phyloP scores from a whole-genome alignment of 2,797 vertebrate genomes.

The Paguma larvata region DNA sequence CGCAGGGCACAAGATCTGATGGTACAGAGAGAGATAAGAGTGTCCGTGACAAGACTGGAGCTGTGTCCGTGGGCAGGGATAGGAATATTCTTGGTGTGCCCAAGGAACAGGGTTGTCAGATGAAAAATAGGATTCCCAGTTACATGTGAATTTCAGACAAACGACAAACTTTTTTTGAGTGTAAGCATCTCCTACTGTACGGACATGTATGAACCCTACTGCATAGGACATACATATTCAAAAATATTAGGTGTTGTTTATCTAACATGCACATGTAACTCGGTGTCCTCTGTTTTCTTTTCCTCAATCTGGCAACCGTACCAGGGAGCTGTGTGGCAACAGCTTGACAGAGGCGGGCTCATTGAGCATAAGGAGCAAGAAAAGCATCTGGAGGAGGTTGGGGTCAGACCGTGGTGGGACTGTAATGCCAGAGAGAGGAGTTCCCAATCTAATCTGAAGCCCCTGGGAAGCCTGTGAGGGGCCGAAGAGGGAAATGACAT shows the following conservation, averaged over 20 bases:
- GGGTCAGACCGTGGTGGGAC: too few species aligned
- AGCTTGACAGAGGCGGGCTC: neutral
- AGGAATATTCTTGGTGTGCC: neutral
- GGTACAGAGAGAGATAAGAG: neutral
- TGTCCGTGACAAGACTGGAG: neutral
- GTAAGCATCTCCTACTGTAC: neutral
- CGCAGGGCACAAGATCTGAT: neutral
- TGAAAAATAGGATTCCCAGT: neutral
- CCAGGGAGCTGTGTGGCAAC: neutral
- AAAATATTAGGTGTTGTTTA: neutral
- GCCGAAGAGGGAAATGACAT: neutral
- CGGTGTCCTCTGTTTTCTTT: neutral
- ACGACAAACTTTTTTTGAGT: neutral
- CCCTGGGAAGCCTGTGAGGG: neutral
- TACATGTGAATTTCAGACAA: slow-evolving; percentile 6
- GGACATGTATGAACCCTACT: neutral
- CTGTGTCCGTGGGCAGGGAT: neutral
- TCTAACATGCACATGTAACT: neutral
- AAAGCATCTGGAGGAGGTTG: neutral
- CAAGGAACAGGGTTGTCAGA: neutral
- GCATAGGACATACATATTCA: neutral
- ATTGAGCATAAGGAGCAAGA: neutral
- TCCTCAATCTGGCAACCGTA: neutral
- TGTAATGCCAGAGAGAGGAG: neutral
- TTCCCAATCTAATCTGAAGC: neutral